Evolutionary conservation across 2,113 vertebrate species (phyloP), one percentile per base, ranked within the genome.

Genomic region (Neomonachus schauinslandi): DNA sequence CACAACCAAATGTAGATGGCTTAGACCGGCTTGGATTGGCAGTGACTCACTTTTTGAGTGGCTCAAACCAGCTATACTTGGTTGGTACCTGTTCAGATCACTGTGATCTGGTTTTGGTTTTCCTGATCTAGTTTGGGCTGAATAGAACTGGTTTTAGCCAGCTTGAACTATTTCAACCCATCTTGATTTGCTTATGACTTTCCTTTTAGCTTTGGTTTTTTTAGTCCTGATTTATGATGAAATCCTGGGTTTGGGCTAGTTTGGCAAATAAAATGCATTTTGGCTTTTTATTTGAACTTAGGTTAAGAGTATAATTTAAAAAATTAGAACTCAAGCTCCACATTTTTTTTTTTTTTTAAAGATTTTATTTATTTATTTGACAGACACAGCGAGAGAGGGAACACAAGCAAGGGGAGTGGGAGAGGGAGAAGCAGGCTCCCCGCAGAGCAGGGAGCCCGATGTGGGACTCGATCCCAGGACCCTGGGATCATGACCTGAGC

Each of bases 181-280:
- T 92, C 14, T 81, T n/a, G 39, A 79, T 96, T 80, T 42, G 94
- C 46, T 72, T 61, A 28, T 18, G 39, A 74, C 53, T 65, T 89
- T 59, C 14, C 22, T 87, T 82, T 91, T 69, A 57, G 59, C 22
- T 51, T 92, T 93, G 12, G 7, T 31, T 63, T 81, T 95, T 46
- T 69, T 36, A 28, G 57, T 96, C 85, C 46, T 61, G 4, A 79
- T 65, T 42, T 72, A 22, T 22, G 12, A 77, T 59, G 39, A 93
- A 85, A 15, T 76, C 16, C 31, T 94, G 74, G 59, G 26, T 76
- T 94, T 91, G 51, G 26, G 53, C 31, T 94, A 7, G 21, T 90
- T 92, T 61, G 39, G 49, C 16, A 96, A 85, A 76, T 96, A 84
- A 89, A 89, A 71, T 91, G 36, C 19, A 79, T 82, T 77, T 91